A percentile compares a stretch with the other conserved stretches of the same genome.
Conservation (phyloP, 2,888 invertebrate species). For the Palloptera scutellata region DNA sequence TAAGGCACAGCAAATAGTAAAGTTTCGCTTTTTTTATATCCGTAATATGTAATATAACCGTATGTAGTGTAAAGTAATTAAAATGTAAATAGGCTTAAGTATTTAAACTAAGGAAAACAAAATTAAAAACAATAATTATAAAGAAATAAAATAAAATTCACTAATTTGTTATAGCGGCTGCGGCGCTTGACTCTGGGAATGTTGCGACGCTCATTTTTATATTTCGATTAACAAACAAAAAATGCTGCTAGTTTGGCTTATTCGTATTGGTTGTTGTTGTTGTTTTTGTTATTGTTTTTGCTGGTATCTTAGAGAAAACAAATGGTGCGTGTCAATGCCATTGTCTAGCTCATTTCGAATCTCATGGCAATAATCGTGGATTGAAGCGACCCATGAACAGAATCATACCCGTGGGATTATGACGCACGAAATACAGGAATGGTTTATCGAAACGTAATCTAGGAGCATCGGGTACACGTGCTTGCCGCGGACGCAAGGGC, state of each 20-base stretch:
- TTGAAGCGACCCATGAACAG: slow-evolving; percentile 88
- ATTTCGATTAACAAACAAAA: slow-evolving; percentile 17
- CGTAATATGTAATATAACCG: neutral
- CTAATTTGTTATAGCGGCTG: neutral
- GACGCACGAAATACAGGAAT: slow-evolving; percentile 87
- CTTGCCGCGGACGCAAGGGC: slow-evolving; percentile 76
- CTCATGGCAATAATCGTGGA: slow-evolving; percentile 79
- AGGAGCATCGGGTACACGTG: slow-evolving; percentile 74
- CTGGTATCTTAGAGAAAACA: slow-evolving; percentile 10
- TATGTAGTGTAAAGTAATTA: neutral
- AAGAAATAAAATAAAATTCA: slow-evolving; percentile 9
- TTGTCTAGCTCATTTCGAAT: neutral
- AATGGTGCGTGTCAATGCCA: slow-evolving; percentile 5
- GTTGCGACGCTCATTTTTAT: neutral
- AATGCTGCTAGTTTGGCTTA: slow-evolving; percentile 24
- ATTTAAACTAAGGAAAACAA: slow-evolving; percentile 5
- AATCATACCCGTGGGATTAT: slow-evolving; percentile 91
- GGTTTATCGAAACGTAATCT: slow-evolving; percentile 86
- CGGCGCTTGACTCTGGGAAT: neutral
- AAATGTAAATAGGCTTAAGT: neutral
- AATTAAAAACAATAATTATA: neutral
- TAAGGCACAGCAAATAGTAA: slow-evolving; percentile 55
- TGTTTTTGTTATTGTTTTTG: slow-evolving; percentile 4
- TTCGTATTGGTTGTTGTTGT: slow-evolving; percentile 5
- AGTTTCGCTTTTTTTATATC: slow-evolving; percentile 14